These are phyloP conservation scores for Podarcis raffonei DNA, from an alignment of 2,113 vertebrate genomes.

Conservation along the genomic window DNA sequence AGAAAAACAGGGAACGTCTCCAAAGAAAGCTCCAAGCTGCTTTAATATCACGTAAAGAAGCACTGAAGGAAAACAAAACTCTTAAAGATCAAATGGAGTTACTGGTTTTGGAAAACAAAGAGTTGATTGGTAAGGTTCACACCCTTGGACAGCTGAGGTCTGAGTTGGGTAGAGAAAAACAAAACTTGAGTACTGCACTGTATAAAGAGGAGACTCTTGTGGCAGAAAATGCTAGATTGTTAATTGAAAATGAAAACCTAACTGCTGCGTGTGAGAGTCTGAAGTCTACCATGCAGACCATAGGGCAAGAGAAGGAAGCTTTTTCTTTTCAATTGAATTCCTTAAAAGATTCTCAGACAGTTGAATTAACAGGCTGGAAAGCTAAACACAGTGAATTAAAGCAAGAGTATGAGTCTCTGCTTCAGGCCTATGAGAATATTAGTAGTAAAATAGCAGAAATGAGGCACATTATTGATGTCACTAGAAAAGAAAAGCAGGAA, in stretches of 20 bases:
- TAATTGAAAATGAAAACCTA: constrained; percentile 82
- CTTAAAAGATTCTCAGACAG: constrained; percentile 86
- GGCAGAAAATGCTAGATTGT: constrained; percentile 71
- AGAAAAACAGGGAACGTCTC: constrained; percentile 71
- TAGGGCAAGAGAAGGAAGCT: constrained; percentile 88
- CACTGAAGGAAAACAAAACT: constrained; percentile 78
- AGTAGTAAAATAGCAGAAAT: constrained; percentile 87
- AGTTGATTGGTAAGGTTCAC: constrained; percentile 58
- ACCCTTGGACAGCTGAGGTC: constrained; percentile 63
- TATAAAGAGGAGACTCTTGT: constrained; percentile 67
- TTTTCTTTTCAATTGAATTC: constrained; percentile 88
- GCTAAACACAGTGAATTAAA: constrained; percentile 85
- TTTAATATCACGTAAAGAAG: constrained; percentile 85
- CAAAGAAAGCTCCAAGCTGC: constrained; percentile 87
- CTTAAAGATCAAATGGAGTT: constrained; percentile 76
- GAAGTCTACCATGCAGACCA: constrained; percentile 86
- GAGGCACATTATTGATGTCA: constrained; percentile 82
- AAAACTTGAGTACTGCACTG: constrained; percentile 44
- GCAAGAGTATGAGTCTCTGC: constrained; percentile 86
- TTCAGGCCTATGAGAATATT: constrained; percentile 88
- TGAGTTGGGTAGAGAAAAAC: constrained; percentile 65
- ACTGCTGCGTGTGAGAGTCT: constrained; percentile 86
- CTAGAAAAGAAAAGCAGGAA: constrained; percentile 84
- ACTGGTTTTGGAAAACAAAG: constrained; percentile 67
- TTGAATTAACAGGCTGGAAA: constrained; percentile 87